Percentiles rank a stretch among this genome's conserved stretches.
Evolutionary conservation across 2,888 invertebrate genomes (phyloP).

Genomic region (Chloroclysta siterata): DNA sequence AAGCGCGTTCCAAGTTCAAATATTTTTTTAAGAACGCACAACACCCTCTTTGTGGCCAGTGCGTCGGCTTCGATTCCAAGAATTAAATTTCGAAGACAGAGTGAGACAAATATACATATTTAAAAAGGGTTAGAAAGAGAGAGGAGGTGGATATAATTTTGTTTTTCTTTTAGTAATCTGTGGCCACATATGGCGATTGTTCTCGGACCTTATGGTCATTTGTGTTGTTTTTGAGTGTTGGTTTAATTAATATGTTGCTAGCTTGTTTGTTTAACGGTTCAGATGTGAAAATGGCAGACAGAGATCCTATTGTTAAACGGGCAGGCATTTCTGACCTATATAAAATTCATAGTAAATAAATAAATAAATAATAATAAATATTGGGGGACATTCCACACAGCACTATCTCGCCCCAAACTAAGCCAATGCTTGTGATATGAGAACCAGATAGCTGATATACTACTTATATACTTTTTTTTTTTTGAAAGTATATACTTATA

Average conservation of each 20-base stretch:
- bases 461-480: no score
- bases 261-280: conserved; percentile 48
- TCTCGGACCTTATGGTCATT: conserved; percentile 83
- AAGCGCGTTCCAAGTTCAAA: conserved; percentile 64
- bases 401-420: no score
- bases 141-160: conserved; percentile 69
- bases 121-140: conserved; percentile 40
- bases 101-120: conserved; percentile 50
- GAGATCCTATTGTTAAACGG: neutral
- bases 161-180: conserved; percentile 81
- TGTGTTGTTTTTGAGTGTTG: conserved; percentile 57
- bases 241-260: conserved; percentile 77
- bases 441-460: no score
- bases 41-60: conserved; percentile 80
- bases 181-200: conserved; percentile 84
- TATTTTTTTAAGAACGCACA: conserved; percentile 76
- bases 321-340: conserved; percentile 22
- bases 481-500: no score
- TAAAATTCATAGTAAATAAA: no score
- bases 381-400: no score
- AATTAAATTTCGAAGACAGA: conserved; percentile 76
- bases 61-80: conserved; percentile 75
- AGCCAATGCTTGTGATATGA: no score
- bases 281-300: conserved; percentile 18
- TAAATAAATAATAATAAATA: no score